Percentiles rank a stretch among this genome's conserved stretches.
These are phyloP conservation scores for Delichon dasypus DNA, from an alignment of 2,797 vertebrate species.

Conservation along the genomic window DNA sequence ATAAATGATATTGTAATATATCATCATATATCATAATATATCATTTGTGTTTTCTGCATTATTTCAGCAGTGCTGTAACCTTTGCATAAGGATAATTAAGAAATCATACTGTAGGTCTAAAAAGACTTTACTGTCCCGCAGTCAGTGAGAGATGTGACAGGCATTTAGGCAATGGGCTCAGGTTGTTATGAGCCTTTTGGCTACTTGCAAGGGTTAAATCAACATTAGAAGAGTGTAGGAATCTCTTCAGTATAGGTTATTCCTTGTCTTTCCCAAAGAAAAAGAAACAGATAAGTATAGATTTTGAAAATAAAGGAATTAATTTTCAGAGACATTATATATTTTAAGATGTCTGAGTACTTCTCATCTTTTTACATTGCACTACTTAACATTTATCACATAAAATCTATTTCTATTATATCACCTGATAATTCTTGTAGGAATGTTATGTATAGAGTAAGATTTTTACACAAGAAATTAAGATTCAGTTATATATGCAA, in stretches of 20 bases:
- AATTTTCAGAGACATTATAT: neutral
- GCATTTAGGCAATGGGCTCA: neutral
- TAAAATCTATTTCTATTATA: neutral
- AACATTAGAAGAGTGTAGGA: neutral
- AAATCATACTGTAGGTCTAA: neutral
- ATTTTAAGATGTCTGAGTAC: neutral
- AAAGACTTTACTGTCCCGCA: neutral
- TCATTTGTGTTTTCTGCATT: neutral
- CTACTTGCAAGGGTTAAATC: neutral
- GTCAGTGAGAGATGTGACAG: neutral
- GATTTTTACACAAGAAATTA: neutral
- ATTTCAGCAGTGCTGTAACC: neutral
- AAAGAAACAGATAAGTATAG: neutral
- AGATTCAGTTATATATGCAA: neutral
- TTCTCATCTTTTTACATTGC: neutral
- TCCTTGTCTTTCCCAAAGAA: neutral
- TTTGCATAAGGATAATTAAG: neutral
- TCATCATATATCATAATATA: neutral
- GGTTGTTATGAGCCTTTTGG: neutral
- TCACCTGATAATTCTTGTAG: neutral
- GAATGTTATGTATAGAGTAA: neutral
- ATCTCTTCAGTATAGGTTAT: neutral
- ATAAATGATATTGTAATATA: neutral
- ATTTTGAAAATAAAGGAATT: neutral
- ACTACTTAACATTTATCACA: neutral